phyloP scores from a whole-genome alignment of 2,797 vertebrate species.

The Sciaenops ocellatus region DNA sequence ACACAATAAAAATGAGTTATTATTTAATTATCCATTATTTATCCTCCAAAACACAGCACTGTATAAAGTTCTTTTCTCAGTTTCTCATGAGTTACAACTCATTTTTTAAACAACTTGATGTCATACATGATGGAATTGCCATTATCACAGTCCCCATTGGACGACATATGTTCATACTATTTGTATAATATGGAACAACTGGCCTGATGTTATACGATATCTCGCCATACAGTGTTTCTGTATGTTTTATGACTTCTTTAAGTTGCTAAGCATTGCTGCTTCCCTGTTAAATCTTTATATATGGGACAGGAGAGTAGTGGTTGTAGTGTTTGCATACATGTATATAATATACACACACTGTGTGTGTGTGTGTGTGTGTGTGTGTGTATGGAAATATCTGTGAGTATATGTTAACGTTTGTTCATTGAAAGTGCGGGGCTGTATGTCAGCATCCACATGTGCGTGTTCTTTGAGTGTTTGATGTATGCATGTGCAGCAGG shows the following conservation, averaged over 20 bases:
- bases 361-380: slow-evolving; percentile 4
- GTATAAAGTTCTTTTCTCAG: neutral
- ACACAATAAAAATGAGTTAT: slow-evolving; percentile 10
- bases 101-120: slow-evolving; percentile 17
- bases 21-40: slow-evolving; percentile 6
- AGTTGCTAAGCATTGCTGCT: slow-evolving; percentile 26
- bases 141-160: neutral
- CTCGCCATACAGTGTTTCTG: slow-evolving; percentile 17
- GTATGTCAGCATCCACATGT: slow-evolving; percentile 50
- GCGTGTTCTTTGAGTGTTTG: slow-evolving; percentile 18
- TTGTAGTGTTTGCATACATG: slow-evolving; percentile 1
- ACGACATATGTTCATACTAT: slow-evolving; percentile 51
- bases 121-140: slow-evolving; percentile 22
- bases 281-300: slow-evolving; percentile 19
- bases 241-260: slow-evolving; percentile 41
- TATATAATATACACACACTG: slow-evolving; percentile 14
- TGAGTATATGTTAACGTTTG: slow-evolving; percentile 20
- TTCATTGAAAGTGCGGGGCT: slow-evolving; percentile 31
- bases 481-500: slow-evolving; percentile 32
- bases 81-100: neutral
- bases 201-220: slow-evolving; percentile 61
- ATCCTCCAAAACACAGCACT: neutral
- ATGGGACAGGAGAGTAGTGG: neutral
- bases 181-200: slow-evolving; percentile 50
- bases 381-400: slow-evolving; percentile 18